Evolutionary conservation across 2,113 vertebrate genomes (phyloP).

Genomic region (Clarias magur): DNA sequence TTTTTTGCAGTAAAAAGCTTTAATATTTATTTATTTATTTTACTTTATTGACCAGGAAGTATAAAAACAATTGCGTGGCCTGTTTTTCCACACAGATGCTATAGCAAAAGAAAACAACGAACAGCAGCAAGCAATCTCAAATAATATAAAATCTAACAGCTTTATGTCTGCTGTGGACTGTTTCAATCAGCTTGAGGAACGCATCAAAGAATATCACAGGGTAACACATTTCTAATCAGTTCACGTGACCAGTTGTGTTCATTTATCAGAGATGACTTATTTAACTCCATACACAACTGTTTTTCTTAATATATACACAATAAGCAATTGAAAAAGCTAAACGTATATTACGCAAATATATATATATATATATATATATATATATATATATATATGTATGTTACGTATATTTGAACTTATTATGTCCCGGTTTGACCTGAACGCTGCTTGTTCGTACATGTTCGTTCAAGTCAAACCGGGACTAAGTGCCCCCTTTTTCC

Average conservation of each 20-base stretch:
- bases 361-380: too few species aligned
- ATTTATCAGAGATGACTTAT: neutral
- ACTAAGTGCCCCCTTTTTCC: too few species aligned
- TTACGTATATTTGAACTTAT: too few species aligned
- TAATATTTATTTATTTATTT: neutral
- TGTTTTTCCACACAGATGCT: constrained; percentile 30
- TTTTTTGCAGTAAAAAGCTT: neutral
- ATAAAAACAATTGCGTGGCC: neutral
- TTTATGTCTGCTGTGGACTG: constrained; percentile 67
- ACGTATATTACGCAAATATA: too few species aligned
- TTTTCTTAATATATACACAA: neutral
- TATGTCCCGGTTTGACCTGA: too few species aligned
- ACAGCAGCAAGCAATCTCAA: neutral
- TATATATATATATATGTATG: too few species aligned
- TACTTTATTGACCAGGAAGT: neutral
- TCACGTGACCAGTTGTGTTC: neutral
- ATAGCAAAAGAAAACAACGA: constrained; percentile 14
- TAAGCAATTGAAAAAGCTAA: neutral
- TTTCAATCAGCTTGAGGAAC: constrained; percentile 61
- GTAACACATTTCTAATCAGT: constrained; percentile 52
- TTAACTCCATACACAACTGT: neutral
- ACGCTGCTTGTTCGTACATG: too few species aligned
- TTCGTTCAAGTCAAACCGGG: too few species aligned
- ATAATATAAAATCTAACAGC: neutral
- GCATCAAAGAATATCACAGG: constrained; percentile 60